Conservation (phyloP, 1,140 invertebrate genomes). For the Ericerus pela region DNA sequence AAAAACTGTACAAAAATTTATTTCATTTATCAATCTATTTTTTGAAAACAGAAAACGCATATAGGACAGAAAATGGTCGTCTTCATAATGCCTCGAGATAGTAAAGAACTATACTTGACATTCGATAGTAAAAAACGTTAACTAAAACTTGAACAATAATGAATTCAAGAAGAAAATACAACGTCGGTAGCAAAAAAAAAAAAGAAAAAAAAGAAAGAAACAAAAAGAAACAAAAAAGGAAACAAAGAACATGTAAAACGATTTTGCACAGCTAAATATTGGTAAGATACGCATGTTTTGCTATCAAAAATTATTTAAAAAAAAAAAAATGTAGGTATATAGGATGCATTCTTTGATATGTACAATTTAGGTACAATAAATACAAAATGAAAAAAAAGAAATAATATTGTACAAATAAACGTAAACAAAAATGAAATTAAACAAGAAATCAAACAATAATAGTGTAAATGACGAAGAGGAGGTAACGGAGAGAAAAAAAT, state of each 20-base stretch:
- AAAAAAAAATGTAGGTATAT: no score
- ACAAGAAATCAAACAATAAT: neutral
- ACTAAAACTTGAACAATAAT: neutral
- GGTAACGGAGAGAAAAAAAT: no score
- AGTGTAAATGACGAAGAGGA: no score
- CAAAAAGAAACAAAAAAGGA: neutral
- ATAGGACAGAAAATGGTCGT: neutral
- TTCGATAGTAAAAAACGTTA: neutral
- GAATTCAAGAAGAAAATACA: neutral
- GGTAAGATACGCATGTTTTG: neutral
- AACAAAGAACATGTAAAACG: neutral
- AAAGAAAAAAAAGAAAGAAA: neutral
- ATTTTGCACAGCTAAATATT: neutral
- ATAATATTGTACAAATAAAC: neutral
- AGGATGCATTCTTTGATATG: conserved; percentile 4
- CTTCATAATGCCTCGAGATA: neutral
- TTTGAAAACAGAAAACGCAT: neutral
- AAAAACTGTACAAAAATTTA: no score
- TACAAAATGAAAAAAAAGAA: neutral
- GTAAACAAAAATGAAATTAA: conserved; percentile 1
- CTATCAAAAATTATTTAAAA: no score
- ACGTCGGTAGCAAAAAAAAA: neutral
- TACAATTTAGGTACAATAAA: conserved; percentile 11
- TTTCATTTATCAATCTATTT: no score
- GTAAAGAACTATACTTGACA: neutral